Conservation (phyloP, 2,797 vertebrate species). For the Acanthiza pusilla region DNA sequence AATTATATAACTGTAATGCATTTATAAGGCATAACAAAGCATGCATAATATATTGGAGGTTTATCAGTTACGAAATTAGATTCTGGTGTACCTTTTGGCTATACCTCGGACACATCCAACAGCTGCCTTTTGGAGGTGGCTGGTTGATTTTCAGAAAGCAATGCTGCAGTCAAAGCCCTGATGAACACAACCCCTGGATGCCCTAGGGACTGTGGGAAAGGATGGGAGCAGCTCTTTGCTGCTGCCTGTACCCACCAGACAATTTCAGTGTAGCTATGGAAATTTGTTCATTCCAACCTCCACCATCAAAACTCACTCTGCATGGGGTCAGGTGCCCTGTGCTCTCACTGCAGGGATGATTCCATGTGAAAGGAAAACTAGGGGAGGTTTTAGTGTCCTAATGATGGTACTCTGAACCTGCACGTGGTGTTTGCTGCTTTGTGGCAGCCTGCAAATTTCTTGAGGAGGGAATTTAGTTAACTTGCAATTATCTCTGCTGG, state of each 20-base stretch:
- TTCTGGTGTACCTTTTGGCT: not conserved
- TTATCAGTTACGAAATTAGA: conserved; percentile 36
- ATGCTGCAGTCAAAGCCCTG: not conserved
- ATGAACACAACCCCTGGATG: not conserved
- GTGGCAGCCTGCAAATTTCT: not conserved
- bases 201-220: not conserved
- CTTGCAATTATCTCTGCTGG: not conserved
- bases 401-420: not conserved
- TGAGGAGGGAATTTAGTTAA: not conserved
- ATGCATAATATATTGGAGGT: conserved; percentile 29
- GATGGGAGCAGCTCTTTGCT: not conserved
- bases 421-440: not conserved
- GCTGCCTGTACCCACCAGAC: not conserved
- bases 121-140: too few species aligned
- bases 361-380: not conserved
- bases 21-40: conserved; percentile 49
- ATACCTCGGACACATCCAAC: not conserved
- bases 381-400: not conserved
- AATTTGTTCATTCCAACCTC: not conserved
- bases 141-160: not conserved
- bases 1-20: conserved; percentile 15
- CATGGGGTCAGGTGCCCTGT: not conserved
- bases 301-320: not conserved
- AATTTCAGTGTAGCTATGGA: not conserved
- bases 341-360: not conserved